Evolutionary conservation across 30 jellyfish, hydroid and myxozoan species (phyloP).

Genomic region (Catostylus mosaicus): DNA sequence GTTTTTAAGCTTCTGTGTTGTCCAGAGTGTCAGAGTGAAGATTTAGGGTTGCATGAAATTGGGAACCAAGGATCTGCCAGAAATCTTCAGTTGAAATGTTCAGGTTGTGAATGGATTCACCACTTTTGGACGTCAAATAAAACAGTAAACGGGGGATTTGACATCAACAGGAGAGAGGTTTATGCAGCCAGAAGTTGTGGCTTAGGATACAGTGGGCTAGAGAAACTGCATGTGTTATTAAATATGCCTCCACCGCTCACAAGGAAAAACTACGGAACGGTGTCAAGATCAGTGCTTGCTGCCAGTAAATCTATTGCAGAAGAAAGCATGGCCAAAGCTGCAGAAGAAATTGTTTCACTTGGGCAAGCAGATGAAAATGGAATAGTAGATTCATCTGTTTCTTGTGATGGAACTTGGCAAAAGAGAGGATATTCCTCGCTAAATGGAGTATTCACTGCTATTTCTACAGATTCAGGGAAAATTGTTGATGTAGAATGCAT

Average conservation of each 20-base stretch:
- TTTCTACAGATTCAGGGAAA: neutral
- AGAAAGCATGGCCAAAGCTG: slow-evolving; percentile 7
- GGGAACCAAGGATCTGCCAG: too few relatives aligned
- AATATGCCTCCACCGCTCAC: neutral
- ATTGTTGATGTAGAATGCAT: neutral
- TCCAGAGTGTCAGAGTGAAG: too few relatives aligned
- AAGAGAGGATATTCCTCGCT: neutral
- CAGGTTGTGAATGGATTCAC: too few relatives aligned
- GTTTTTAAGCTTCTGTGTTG: too few relatives aligned
- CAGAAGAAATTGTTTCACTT: neutral
- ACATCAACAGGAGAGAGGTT: neutral
- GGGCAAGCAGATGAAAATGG: neutral
- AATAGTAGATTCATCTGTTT: neutral
- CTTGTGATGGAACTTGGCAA: slow-evolving; percentile 8
- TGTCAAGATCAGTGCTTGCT: neutral
- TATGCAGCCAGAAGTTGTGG: neutral
- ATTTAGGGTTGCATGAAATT: too few relatives aligned
- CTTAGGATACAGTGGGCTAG: neutral
- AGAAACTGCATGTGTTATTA: neutral
- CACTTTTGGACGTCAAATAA: too few relatives aligned
- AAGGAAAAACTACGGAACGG: neutral
- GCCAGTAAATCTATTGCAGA: neutral
- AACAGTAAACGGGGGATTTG: too few relatives aligned
- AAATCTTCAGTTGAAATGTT: too few relatives aligned
- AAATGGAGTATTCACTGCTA: neutral